Percentiles rank a stretch among this genome's conserved stretches.
These are phyloP conservation scores for Hyppa rectilinea DNA, from an alignment of 2,888 invertebrate species.

Conservation along the genomic window DNA sequence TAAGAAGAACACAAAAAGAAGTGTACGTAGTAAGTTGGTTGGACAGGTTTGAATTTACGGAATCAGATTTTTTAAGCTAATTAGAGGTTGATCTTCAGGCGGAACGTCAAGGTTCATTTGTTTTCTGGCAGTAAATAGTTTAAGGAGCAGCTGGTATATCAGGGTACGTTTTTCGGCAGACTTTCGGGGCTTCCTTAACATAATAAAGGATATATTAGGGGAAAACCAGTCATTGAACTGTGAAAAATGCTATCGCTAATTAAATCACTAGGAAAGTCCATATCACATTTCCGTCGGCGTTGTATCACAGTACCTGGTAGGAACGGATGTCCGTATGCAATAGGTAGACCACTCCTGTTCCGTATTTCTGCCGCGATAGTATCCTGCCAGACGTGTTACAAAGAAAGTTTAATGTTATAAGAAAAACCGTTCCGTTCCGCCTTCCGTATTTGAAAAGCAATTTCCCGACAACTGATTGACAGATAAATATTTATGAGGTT, in stretches of 20 bases:
- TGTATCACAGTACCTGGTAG: background rate
- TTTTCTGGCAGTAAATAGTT: constrained; percentile 5
- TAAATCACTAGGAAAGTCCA: constrained; percentile 5
- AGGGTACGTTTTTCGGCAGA: background rate
- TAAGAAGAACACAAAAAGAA: too few species aligned
- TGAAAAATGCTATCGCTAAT: background rate
- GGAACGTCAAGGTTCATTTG: background rate
- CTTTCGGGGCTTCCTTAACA: background rate
- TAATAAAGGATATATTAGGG: background rate
- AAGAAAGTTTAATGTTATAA: constrained; percentile 52
- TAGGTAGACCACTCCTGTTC: constrained; percentile 45
- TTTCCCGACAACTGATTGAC: constrained; percentile 35
- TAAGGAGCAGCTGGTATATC: background rate
- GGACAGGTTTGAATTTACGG: background rate
- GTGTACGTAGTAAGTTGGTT: too few species aligned
- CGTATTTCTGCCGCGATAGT: constrained; percentile 28
- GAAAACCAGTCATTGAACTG: background rate
- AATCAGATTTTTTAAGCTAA: background rate
- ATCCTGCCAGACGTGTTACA: constrained; percentile 47
- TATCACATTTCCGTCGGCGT: constrained; percentile 4
- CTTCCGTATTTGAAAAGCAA: constrained; percentile 28
- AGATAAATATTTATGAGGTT: constrained; percentile 4
- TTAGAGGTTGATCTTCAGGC: background rate
- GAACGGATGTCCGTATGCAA: constrained; percentile 39
- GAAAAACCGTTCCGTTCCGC: constrained; percentile 30